phyloP scores from a whole-genome alignment of 2,797 vertebrate genomes.

The Bryconaethiops microstoma region DNA sequence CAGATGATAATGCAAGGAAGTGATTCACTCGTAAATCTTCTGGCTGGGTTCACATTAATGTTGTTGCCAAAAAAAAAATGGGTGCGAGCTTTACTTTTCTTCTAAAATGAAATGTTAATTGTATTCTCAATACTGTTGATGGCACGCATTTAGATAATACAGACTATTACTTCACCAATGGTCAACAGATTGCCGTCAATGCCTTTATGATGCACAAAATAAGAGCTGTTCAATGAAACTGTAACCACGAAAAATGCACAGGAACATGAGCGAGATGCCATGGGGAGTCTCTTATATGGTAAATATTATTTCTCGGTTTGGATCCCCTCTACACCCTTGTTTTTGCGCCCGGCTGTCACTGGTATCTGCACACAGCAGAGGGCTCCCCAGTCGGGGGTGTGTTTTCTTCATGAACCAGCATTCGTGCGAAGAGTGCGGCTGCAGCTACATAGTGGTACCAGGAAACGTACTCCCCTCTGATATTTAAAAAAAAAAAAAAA shows the following conservation, averaged over 20 bases:
- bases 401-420: conserved; percentile 12
- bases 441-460: background rate
- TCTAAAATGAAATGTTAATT: background rate
- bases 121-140: too few species aligned
- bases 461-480: background rate
- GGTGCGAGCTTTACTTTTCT: background rate
- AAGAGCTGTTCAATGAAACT: background rate
- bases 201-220: background rate
- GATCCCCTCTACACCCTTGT: conserved; percentile 23
- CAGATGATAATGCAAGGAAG: conserved; percentile 30
- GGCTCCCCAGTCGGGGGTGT: conserved; percentile 12
- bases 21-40: conserved; percentile 21
- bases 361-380: conserved; percentile 17
- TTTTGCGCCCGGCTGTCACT: conserved; percentile 26
- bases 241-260: background rate
- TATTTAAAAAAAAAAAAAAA: conserved; percentile 24
- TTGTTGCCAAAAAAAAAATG: conserved; percentile 1
- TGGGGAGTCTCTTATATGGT: conserved; percentile 9
- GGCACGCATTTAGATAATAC: background rate
- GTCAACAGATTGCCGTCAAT: background rate
- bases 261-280: conserved; percentile 5
- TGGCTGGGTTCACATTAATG: conserved; percentile 7
- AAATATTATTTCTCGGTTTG: conserved; percentile 32
- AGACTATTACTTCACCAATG: background rate
- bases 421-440: background rate